Evolutionary conservation across 1,140 invertebrate species (phyloP), one percentile per base, ranked within the genome.

Genomic region (Lepidurus apus): DNA sequence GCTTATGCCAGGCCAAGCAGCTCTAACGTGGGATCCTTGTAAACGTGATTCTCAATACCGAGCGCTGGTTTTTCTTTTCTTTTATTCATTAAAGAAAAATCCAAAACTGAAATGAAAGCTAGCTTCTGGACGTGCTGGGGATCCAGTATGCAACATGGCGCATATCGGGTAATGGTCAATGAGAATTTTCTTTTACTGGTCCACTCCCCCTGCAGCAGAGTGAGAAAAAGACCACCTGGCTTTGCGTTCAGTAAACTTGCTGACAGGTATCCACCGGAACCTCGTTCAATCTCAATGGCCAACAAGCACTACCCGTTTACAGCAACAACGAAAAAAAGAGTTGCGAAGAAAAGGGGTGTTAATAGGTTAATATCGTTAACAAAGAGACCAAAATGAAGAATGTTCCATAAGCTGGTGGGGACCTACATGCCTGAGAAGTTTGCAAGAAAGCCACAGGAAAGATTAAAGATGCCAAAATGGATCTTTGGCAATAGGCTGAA

Each of bases 201-300:
- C 53, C 53, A 65, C 53, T 17, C 53, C 53, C 21, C 21, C 13
- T 1, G 21, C 53, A 65, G 5, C 53, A 65, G 53, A 65, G 53
- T 65, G 53, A 65, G 53, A 65, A 65, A 65, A 65, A 65, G 53
- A 65, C 53, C 53, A 65, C 53, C 53, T 65, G 53, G 53, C 53
- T 65, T 26, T 65, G 53, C 53, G 53, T 65, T 65, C 53, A 65
- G 17, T 65, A 65, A 65, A 65, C 53, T 65, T 21, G 17, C 53
- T 65, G 53, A 65, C 53, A 65, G 53, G 53, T 65, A 65, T 21
- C 53, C 53, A 65, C 53, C 53, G 53, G 53, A 65, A 65, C 17
- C 53, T 21, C 53, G 53, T 65, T 65, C 53, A 65, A 65, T 65
- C 53, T 65, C 53, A 65, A 65, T 65, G 53, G 53, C n/a, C 53